Evolutionary conservation across 2,888 invertebrate genomes (phyloP).

Genomic region (Limenitis camilla): DNA sequence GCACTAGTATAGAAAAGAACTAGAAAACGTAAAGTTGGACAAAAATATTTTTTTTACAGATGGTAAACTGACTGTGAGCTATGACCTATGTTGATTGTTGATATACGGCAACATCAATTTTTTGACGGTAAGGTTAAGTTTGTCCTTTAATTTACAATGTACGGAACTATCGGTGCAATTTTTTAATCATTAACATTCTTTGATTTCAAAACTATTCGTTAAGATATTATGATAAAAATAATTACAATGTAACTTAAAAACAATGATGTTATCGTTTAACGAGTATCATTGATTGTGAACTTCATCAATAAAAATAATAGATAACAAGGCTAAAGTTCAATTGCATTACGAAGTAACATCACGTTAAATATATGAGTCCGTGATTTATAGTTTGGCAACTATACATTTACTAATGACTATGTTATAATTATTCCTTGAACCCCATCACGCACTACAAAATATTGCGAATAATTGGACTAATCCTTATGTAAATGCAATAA

Average conservation of each 20-base stretch:
- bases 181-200: not conserved
- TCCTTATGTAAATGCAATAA: no score
- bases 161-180: no score
- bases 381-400: slow-evolving; percentile 40
- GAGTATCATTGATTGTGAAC: not conserved
- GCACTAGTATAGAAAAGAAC: no score
- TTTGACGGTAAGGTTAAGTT: no score
- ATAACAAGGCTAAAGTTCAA: slow-evolving; percentile 43
- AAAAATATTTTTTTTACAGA: no score
- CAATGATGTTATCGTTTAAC: not conserved
- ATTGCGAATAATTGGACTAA: no score
- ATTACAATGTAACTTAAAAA: not conserved
- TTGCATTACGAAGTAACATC: slow-evolving; percentile 38
- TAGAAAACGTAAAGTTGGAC: no score
- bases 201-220: not conserved
- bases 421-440: not conserved
- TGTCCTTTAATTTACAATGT: no score
- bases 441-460: no score
- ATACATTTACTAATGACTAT: slow-evolving; percentile 10
- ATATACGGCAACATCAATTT: no score
- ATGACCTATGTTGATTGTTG: no score
- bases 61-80: no score
- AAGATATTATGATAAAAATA: not conserved
- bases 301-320: slow-evolving; percentile 32
- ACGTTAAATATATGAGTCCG: slow-evolving; percentile 41